Evolutionary conservation across 2,113 vertebrate genomes (phyloP), one percentile per base, ranked within the genome.

Genomic region (Nibea coibor): DNA sequence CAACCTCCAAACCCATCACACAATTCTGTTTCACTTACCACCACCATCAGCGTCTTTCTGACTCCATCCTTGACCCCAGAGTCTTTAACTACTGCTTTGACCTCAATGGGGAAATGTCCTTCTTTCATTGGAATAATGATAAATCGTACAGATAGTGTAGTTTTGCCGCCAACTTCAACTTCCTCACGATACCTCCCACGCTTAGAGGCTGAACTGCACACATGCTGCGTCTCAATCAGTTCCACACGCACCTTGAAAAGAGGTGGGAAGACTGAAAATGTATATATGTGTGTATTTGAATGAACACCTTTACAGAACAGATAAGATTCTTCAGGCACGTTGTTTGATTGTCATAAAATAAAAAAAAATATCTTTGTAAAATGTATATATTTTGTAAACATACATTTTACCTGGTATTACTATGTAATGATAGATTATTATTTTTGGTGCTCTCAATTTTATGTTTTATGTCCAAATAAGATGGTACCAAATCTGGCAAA

Each of bases 191-290:
- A 92, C 35, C 0, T 81, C 5, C 58, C n/a, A 43, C 43, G 86
- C n/a, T 87, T 91, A 4, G 94, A 96, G 64, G 97, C 96, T 11
- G 93, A 31, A 4, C 97, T 96, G 93, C 97, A 98, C 76, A 98
- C 73, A 6, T 94, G 65, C 0, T 92, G 82, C 14, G 93, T 94
- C 84, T 97, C 28, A 2, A 93, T 58, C 42, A 98, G 83, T 15
- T 97, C 95, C 85, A 98, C 94, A 0, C 91, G 87, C 2, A 97
- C 97, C 97, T 99, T 51, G 3, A 80, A 20, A 74, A 35, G 6
- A 74, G 8, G 61, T 63, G 19, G 10, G 42, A 10, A 62, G 12
- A 24, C 1, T 8, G 9, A 53, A 53, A 53, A 20, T 3, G 12
- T 15, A 47, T 15, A 4, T 4, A 47, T 5, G 4, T 48, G 15